Evolutionary conservation across 2,888 invertebrate species (phyloP), one percentile per base, ranked within the genome.

Genomic region (Orchesella flavescens): DNA sequence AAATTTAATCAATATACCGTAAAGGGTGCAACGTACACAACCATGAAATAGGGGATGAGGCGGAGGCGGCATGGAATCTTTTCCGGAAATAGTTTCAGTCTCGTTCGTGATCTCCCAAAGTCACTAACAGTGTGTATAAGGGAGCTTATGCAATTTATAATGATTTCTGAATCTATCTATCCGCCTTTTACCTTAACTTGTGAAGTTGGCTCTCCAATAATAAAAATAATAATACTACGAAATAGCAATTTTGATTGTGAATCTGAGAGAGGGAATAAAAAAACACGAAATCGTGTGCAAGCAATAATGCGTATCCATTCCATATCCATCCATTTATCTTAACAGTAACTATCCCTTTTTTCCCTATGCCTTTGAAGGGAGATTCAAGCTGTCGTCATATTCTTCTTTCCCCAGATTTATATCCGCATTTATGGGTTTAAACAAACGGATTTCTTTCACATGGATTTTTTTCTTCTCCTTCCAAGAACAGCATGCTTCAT

Each of bases 341-440:
- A 46, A 68, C 43, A 43, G 15, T 24, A 34, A 9, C 23, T 17
- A 13, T 55, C 24, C 44, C n/a, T 21, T 34, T 72, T 63, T 23
- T 63, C 61, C 13, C 10, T 49, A 12, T 7, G n/a, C n/a, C 49
- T 49, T 15, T 49, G 57, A 49, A 68, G 23, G 46, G 63, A 63
- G n/a, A 69, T 49, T 49, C 46, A 69, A 69, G 63, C 74, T 74
- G 74, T 74, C 74, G 43, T 74, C 75, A 63, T 63, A 74, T 74
- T 65, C 63, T 44, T 53, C 24, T 53, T 13, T 17, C 17, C 12
- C 12, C 65, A 49, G 65, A 76, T 76, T 76, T 76, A 68, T 68
- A 68, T 53, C 17, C 61, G 53, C 75, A 65, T 65, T 75, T 75
- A 65, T 53, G n/a, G 17, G 53, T 66, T 57, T 55, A n/a, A 46